Conservation (phyloP, 2,113 vertebrate species). For the Sinocyclocheilus maitianheensis region DNA sequence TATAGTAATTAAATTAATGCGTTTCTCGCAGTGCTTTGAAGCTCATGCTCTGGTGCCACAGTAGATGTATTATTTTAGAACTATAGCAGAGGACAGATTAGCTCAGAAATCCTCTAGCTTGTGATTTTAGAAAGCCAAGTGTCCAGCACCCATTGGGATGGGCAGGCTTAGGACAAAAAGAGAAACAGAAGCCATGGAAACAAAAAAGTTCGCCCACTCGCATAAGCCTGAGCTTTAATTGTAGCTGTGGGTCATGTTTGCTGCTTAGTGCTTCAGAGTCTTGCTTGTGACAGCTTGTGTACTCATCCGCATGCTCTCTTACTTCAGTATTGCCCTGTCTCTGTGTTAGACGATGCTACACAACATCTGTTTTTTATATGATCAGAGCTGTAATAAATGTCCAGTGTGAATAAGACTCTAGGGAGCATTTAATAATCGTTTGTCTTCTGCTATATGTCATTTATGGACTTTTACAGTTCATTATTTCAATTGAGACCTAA, state of each 20-base stretch:
- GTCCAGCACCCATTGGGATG: neutral
- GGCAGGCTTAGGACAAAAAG: neutral
- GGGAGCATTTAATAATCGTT: neutral
- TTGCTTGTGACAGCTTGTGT: constrained; percentile 7
- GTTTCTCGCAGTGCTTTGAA: neutral
- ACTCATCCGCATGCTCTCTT: neutral
- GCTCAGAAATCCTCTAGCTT: constrained; percentile 8
- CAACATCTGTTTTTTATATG: constrained; percentile 12
- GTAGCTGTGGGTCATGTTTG: constrained; percentile 58
- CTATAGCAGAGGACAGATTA: constrained; percentile 12
- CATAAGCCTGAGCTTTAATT: constrained; percentile 41
- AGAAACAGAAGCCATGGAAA: constrained; percentile 20
- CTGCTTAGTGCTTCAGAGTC: constrained; percentile 56
- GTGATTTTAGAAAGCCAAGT: neutral
- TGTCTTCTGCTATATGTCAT: constrained; percentile 42
- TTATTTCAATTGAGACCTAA: constrained; percentile 10
- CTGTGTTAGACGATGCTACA: neutral
- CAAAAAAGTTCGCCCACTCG: neutral
- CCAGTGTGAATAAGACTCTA: neutral
- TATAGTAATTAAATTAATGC: neutral
- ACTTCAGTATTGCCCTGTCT: neutral
- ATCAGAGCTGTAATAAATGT: constrained; percentile 23
- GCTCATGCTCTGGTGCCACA: neutral
- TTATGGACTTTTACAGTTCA: constrained; percentile 23
- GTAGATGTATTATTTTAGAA: neutral